Percentiles rank a stretch among this genome's conserved stretches.
Evolutionary conservation across 2,113 vertebrate genomes (phyloP).

Genomic region (Tachysurus vachellii): DNA sequence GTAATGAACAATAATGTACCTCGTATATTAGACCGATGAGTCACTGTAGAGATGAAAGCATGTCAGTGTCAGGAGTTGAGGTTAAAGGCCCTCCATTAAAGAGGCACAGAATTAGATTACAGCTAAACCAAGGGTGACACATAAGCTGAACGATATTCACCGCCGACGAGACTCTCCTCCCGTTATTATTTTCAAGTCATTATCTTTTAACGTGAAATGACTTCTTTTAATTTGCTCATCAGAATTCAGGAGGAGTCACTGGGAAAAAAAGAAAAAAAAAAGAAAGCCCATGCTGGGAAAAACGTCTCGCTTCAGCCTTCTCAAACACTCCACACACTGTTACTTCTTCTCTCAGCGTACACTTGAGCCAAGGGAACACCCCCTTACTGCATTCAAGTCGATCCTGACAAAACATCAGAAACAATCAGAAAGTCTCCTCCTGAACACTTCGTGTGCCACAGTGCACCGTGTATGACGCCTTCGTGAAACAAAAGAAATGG

Average conservation of each 20-base stretch:
- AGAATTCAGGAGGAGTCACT: slow-evolving; percentile 30
- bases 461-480: not conserved
- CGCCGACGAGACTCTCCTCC: slow-evolving; percentile 42
- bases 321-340: not conserved
- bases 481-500: not conserved
- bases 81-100: slow-evolving; percentile 40
- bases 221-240: slow-evolving; percentile 45
- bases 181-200: slow-evolving; percentile 52
- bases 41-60: not conserved
- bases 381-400: slow-evolving; percentile 17
- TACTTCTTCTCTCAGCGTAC: not conserved
- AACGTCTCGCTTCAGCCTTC: not conserved
- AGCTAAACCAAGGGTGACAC: slow-evolving; percentile 47
- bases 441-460: not conserved
- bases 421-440: not conserved
- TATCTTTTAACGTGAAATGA: slow-evolving; percentile 49
- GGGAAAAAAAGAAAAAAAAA: slow-evolving; percentile 15
- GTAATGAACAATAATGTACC: slow-evolving; percentile 23
- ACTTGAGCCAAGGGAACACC: slow-evolving; percentile 1
- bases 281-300: slow-evolving; percentile 9
- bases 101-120: slow-evolving; percentile 35
- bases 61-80: slow-evolving; percentile 22
- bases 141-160: slow-evolving; percentile 9
- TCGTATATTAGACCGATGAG: not conserved
- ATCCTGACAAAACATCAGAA: slow-evolving; percentile 7